A percentile compares a stretch with the other conserved stretches of the same genome.
Evolutionary conservation across 2,113 vertebrate genomes (phyloP).

Genomic region (Megaleporinus macrocephalus): DNA sequence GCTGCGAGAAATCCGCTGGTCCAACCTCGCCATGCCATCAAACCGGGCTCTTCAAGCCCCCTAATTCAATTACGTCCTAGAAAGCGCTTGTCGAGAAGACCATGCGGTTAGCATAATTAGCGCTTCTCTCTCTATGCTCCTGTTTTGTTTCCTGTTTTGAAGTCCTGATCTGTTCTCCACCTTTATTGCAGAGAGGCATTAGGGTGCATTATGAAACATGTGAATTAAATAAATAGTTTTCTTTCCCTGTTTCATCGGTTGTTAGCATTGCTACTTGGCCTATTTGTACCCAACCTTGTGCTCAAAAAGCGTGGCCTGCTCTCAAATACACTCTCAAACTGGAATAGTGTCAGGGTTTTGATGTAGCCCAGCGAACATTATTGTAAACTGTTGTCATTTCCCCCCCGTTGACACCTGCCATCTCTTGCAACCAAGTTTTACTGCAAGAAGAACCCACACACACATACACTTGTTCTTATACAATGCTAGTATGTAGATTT

Average conservation of each 20-base stretch:
- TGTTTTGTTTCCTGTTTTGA: slow-evolving; percentile 9
- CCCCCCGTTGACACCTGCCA: slow-evolving; percentile 65
- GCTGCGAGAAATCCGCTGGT: slow-evolving; percentile 43
- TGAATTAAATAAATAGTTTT: slow-evolving; percentile 69
- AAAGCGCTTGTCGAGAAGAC: slow-evolving; percentile 28
- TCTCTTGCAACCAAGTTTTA: neutral
- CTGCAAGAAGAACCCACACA: slow-evolving; percentile 14
- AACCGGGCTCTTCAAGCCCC: slow-evolving; percentile 25
- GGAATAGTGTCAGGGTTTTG: slow-evolving; percentile 67
- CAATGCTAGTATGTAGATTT: too few relatives aligned
- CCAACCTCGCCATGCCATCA: slow-evolving; percentile 20
- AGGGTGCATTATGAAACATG: slow-evolving; percentile 67
- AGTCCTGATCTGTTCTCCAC: slow-evolving; percentile 41
- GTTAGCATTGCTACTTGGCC: slow-evolving; percentile 28
- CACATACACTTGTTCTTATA: slow-evolving; percentile 1
- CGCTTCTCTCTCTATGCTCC: neutral
- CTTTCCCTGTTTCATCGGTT: neutral
- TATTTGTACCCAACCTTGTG: slow-evolving; percentile 68
- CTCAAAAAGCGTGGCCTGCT: slow-evolving; percentile 73
- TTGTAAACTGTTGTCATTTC: slow-evolving; percentile 69
- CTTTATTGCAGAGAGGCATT: slow-evolving; percentile 61
- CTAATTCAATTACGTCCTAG: slow-evolving; percentile 53
- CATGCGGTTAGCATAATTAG: slow-evolving; percentile 10
- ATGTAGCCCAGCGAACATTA: slow-evolving; percentile 71
- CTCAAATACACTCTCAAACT: slow-evolving; percentile 66